Base-by-base conservation (phyloP, 1,140 invertebrate species). In the Pectinophora gossypiella region DNA sequence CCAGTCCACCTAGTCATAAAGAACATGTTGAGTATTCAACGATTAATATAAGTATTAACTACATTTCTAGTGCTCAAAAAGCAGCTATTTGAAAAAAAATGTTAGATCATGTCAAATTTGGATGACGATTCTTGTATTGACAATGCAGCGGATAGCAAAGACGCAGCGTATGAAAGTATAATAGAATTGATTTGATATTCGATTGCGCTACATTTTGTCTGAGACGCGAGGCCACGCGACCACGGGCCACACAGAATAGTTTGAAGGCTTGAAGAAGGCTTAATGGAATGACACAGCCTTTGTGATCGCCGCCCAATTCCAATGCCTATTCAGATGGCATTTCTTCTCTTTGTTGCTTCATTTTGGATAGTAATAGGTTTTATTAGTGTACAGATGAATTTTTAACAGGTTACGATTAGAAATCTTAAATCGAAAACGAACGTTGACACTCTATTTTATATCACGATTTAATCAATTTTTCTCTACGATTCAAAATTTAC, bases 281-380 rank as follows among this genome's bases (percentile, higher is more conserved):
- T 85, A 85, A 86, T 85, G 76, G 83, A 83, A 79, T 86, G 83
- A 86, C 83, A 84, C 62, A 67, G 70, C 73, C 83, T 85, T 86
- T 86, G 81, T 83, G 56, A 72, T 64, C 72, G 79, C 83, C 83
- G 83, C 79, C 83, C 81, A 86, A 85, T 85, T 85, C 76, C 74
- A 79, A 83, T 80, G 81, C 76, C 76, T 76, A 85, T 86, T 86
- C 77, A 86, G 79, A 85, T 83, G 76, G 81, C 79, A 83, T 84
- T 82, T 86, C 79, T 73, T 68, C 71, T 72, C 77, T 80, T 86
- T 86, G 83, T 86, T 85, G 76, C 76, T 85, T 86, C 62, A 86
- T 85, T 86, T 85, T 71, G 67, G 76, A 80, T 68, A 78, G 80
- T 81, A 81, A 84, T 81, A 84, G 76, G 71, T 83, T 84, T 83